Evolutionary conservation across 2,113 vertebrate species (phyloP).

Genomic region (Coptodon bakossiorum): DNA sequence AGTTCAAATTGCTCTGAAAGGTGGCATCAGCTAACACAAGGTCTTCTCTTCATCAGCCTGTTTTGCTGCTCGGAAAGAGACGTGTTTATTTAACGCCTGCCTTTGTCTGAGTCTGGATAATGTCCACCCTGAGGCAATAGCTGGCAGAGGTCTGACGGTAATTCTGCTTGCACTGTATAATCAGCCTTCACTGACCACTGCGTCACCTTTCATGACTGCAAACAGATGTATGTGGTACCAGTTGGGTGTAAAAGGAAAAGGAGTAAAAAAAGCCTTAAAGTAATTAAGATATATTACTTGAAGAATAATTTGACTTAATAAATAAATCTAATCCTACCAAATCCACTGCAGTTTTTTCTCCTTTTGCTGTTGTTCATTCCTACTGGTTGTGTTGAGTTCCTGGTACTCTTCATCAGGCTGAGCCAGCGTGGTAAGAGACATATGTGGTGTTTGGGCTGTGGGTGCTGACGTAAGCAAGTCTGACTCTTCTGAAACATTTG

Average conservation of each 20-base stretch:
- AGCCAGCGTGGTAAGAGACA: background rate
- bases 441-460: background rate
- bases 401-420: background rate
- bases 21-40: background rate
- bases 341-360: background rate
- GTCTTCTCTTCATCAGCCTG: constrained; percentile 14
- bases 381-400: background rate
- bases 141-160: constrained; percentile 43
- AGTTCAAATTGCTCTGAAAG: background rate
- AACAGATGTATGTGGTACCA: background rate
- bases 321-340: background rate
- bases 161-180: constrained; percentile 44
- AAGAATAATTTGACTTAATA: background rate
- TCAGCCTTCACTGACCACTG: constrained; percentile 39
- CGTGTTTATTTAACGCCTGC: constrained; percentile 53
- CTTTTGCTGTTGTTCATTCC: background rate
- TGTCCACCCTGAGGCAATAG: constrained; percentile 24
- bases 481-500: background rate
- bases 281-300: background rate
- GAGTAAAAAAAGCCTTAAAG: background rate
- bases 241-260: background rate
- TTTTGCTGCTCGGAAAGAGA: constrained; percentile 15
- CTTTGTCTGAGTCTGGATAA: constrained; percentile 36
- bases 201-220: constrained; percentile 9
- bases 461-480: background rate